Evolutionary conservation across 2,113 vertebrate species (phyloP), one percentile per base, ranked within the genome.

Genomic region (Xiphophorus couchianus): DNA sequence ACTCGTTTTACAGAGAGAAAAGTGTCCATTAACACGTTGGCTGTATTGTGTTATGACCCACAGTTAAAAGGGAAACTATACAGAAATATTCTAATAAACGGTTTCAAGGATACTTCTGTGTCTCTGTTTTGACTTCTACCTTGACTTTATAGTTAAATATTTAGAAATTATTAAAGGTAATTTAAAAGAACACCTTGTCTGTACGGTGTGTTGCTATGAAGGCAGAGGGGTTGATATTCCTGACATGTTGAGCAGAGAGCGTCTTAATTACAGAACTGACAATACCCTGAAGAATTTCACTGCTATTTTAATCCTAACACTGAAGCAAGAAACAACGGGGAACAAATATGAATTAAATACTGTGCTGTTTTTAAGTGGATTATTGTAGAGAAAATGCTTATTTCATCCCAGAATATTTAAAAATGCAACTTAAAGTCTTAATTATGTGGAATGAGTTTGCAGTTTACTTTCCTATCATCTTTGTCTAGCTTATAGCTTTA

Each of bases 31-130:
- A 14, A 85, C 42, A 65, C 88, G 81, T 85, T 81, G 66, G 81
- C 68, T 73, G 76, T 77, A 66, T 39, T 87, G 78, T 90, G 80
- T 91, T 74, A 78, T 80, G 82, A 87, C 80, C 62, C 64, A 78
- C 31, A 37, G 66, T 51, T 73, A 66, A 29, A 74, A 73, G 73
- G 74, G 44, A 63, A 64, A 65, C 79, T 83, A 71, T 78, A 77
- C 78, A 64, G 62, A 81, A 89, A 90, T 76, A 73, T 87, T 85
- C 74, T 86, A 94, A 94, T 95, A 94, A 94, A 95, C 37, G 0
- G 62, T 90, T 83, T 27, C 79, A 81, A 86, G 77, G 84, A 71
- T 63, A 72, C 14, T 62, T 75, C 1, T 5, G 27, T 84, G 58
- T 70, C 61, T 61, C 77, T 7, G 2, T 9, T 15, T 2, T 70